Conservation (phyloP, 64 coral and sea anemone genomes). For the Astreopora myriophthalma region DNA sequence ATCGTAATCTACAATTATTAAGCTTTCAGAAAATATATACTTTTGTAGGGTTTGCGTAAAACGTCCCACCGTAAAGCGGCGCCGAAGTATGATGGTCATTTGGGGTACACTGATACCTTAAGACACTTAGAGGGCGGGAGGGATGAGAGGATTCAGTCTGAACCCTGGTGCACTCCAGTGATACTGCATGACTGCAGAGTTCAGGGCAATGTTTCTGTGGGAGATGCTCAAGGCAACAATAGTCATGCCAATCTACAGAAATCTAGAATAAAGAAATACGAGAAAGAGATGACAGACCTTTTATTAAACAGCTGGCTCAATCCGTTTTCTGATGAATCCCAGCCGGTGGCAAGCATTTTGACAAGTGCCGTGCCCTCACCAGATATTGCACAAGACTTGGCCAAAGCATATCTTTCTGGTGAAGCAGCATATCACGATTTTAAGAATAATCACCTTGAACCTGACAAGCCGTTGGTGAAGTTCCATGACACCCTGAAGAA, state of each 20-base stretch:
- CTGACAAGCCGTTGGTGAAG: background rate
- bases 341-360: too few relatives aligned
- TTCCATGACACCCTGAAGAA: too few relatives aligned
- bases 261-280: too few relatives aligned
- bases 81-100: too few relatives aligned
- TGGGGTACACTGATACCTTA: too few relatives aligned
- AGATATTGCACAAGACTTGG: too few relatives aligned
- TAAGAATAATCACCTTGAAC: background rate
- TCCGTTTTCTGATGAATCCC: background rate
- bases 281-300: background rate
- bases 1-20: too few relatives aligned
- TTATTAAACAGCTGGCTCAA: background rate
- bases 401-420: background rate
- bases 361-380: too few relatives aligned
- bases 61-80: too few relatives aligned
- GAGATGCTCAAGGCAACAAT: background rate
- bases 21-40: too few relatives aligned
- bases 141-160: constrained; percentile 22
- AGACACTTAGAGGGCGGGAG: background rate
- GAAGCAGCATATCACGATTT: background rate
- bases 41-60: too few relatives aligned
- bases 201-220: background rate
- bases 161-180: background rate
- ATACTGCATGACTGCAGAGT: background rate
- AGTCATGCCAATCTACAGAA: too few relatives aligned